A percentile compares a stretch with the other conserved stretches of the same genome.
Evolutionary conservation across 2,888 invertebrate genomes (phyloP).

Genomic region (Diaphora mendica): DNA sequence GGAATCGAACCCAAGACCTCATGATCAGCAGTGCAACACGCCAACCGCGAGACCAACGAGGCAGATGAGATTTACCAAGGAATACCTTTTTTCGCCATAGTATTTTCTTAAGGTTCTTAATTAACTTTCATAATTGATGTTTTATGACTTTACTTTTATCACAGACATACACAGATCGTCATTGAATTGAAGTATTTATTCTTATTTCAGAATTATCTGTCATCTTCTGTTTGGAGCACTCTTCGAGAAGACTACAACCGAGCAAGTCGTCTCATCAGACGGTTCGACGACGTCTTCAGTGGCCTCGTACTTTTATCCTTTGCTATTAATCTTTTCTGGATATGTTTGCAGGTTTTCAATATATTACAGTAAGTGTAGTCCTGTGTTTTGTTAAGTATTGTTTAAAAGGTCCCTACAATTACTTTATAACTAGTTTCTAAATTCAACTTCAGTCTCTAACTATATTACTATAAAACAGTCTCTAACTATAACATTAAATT

Average conservation of each 20-base stretch:
- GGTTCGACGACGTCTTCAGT: constrained; percentile 87
- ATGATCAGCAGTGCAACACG: too few relatives aligned
- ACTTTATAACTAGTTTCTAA: too few relatives aligned
- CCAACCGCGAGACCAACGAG: too few relatives aligned
- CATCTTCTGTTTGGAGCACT: background rate
- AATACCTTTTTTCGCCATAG: background rate
- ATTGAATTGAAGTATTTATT: background rate
- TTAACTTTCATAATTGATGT: background rate
- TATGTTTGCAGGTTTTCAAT: constrained; percentile 89
- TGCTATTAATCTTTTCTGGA: constrained; percentile 89
- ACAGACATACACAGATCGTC: background rate
- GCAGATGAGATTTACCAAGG: too few relatives aligned
- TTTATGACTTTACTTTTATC: too few relatives aligned
- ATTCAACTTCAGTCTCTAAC: too few relatives aligned
- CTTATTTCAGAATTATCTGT: constrained; percentile 53
- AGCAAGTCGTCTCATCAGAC: constrained; percentile 84
- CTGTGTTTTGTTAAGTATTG: too few relatives aligned
- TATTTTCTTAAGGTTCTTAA: background rate
- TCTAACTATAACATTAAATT: too few relatives aligned
- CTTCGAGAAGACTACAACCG: constrained; percentile 88
- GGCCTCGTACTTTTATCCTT: constrained; percentile 87
- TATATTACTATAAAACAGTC: too few relatives aligned
- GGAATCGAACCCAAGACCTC: too few relatives aligned
- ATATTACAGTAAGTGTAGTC: too few relatives aligned
- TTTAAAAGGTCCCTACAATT: too few relatives aligned